phyloP scores from a whole-genome alignment of 2,797 vertebrate species.

The Halcyon smyrnensis region DNA sequence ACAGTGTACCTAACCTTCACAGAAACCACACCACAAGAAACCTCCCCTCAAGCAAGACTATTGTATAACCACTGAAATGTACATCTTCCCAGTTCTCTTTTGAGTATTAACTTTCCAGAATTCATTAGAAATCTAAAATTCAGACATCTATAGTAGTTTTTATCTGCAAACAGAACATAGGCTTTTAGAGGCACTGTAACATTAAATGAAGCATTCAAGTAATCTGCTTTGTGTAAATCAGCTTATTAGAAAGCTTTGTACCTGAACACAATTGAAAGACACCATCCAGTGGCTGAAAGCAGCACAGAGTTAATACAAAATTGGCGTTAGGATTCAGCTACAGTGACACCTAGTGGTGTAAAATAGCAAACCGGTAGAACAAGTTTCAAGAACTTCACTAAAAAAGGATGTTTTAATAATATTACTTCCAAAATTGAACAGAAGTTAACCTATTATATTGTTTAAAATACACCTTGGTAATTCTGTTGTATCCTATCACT shows the following conservation, averaged over 20 bases:
- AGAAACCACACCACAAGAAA: background rate
- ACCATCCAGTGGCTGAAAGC: conserved; percentile 70
- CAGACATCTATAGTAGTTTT: background rate
- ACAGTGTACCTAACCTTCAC: background rate
- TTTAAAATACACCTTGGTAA: background rate
- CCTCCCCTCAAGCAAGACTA: background rate
- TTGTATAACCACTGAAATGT: background rate
- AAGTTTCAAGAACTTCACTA: background rate
- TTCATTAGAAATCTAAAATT: background rate
- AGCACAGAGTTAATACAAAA: background rate
- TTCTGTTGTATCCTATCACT: background rate
- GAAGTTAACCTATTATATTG: accelerated
- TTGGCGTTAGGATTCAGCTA: background rate
- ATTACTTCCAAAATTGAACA: background rate
- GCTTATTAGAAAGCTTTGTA: background rate
- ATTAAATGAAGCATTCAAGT: background rate
- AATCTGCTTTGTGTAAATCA: background rate
- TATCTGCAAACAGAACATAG: background rate
- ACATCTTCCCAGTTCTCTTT: background rate
- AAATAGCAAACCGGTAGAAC: background rate
- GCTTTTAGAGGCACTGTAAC: background rate
- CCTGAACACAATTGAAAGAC: conserved; percentile 30
- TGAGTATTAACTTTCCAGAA: background rate
- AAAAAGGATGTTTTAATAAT: background rate
- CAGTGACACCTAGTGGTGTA: conserved; percentile 64